phyloP scores from a whole-genome alignment of 2,113 vertebrate genomes.

The Callocephalon fimbriatum region DNA sequence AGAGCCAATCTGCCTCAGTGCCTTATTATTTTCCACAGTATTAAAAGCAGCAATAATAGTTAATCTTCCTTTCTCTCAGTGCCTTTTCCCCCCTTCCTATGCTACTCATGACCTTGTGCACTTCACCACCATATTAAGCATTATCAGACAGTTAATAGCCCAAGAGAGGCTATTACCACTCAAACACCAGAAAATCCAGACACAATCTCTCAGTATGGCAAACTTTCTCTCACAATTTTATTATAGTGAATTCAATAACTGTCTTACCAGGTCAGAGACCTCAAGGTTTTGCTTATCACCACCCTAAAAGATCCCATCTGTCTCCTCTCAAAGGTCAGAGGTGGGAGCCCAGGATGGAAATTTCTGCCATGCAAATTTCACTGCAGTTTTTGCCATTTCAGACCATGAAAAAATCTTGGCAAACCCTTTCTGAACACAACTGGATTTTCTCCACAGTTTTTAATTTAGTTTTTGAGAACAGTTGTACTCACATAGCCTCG shows the following conservation, averaged over 20 bases:
- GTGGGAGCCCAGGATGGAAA: fast-evolving
- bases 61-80: not conserved
- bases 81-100: not conserved
- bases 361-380: not conserved
- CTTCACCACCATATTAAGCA: not conserved
- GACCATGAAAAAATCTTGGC: not conserved
- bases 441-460: not conserved
- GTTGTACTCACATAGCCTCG: not conserved
- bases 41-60: not conserved
- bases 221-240: not conserved
- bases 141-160: not conserved
- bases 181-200: not conserved
- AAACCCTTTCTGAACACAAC: not conserved
- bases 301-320: not conserved
- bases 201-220: not conserved
- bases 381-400: not conserved
- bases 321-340: not conserved
- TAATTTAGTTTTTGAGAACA: not conserved
- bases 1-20: not conserved
- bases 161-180: not conserved
- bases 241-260: not conserved
- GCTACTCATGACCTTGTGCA: not conserved
- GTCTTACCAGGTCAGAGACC: not conserved
- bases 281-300: not conserved
- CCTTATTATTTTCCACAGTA: not conserved